Evolutionary conservation across 2,888 invertebrate genomes (phyloP).

Genomic region (Drosophila melanosoma): DNA sequence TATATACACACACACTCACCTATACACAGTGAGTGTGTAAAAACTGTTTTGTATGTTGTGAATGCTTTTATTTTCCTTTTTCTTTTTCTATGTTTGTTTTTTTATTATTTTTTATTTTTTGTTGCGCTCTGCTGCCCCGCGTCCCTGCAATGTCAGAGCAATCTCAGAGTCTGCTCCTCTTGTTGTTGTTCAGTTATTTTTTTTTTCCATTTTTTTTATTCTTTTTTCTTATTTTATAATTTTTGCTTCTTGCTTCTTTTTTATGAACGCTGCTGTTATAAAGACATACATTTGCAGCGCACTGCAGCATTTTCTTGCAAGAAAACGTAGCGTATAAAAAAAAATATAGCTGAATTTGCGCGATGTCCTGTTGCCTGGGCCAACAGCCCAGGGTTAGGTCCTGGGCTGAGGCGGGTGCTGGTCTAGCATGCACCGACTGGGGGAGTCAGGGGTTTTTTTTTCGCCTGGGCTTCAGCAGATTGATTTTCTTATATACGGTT

Average conservation of each 20-base stretch:
- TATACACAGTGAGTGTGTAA: constrained; percentile 44
- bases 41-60: constrained; percentile 71
- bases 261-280: constrained; percentile 76
- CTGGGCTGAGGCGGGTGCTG: neutral
- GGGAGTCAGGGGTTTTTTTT: constrained; percentile 8
- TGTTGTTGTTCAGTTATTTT: constrained; percentile 39
- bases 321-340: constrained; percentile 64
- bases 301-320: constrained; percentile 77
- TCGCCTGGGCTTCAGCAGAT: constrained; percentile 62
- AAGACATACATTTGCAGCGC: constrained; percentile 77
- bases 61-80: constrained; percentile 68
- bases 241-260: constrained; percentile 68
- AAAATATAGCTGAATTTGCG: constrained; percentile 76
- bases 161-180: constrained; percentile 41
- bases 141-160: constrained; percentile 38
- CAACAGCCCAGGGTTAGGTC: neutral
- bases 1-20: constrained; percentile 25
- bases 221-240: constrained; percentile 70
- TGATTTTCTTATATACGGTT: constrained; percentile 83
- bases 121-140: constrained; percentile 36
- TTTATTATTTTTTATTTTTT: constrained; percentile 31
- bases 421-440: constrained; percentile 10
- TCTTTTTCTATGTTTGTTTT: constrained; percentile 7
- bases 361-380: constrained; percentile 57
- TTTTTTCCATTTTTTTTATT: constrained; percentile 26